Conservation (phyloP, 2,113 vertebrate genomes). For the Poicephalus gulielmi region DNA sequence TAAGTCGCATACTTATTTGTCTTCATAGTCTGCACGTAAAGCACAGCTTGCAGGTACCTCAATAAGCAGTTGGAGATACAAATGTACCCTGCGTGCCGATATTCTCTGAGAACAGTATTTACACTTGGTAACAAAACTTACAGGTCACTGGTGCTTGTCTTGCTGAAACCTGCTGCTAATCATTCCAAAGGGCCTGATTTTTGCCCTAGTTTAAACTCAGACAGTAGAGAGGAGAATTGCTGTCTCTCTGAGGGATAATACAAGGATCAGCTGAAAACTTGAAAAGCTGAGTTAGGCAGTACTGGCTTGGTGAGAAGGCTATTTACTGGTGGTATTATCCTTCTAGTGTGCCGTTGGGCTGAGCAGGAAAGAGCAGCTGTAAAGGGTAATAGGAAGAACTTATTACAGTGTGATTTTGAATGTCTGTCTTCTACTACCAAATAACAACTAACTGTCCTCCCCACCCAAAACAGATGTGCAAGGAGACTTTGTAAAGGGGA, state of each 20-base stretch:
- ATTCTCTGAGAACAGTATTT: background rate
- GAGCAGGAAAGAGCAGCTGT: background rate
- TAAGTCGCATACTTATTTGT: slow-evolving; percentile 67
- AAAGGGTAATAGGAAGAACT: background rate
- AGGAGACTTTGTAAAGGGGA: background rate
- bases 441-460: background rate
- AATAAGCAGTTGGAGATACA: background rate
- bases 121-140: background rate
- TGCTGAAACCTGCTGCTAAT: background rate
- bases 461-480: background rate
- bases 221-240: background rate
- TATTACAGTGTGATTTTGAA: background rate
- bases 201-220: background rate
- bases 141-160: background rate
- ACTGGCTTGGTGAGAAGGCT: background rate
- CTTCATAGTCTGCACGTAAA: background rate
- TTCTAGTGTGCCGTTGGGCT: background rate
- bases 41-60: background rate
- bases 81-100: background rate
- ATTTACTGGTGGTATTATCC: background rate
- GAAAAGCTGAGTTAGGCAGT: background rate
- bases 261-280: background rate
- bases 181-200: background rate
- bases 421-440: background rate
- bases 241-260: background rate